Conservation (phyloP, 2,797 vertebrate genomes). For the Esox lucius region DNA sequence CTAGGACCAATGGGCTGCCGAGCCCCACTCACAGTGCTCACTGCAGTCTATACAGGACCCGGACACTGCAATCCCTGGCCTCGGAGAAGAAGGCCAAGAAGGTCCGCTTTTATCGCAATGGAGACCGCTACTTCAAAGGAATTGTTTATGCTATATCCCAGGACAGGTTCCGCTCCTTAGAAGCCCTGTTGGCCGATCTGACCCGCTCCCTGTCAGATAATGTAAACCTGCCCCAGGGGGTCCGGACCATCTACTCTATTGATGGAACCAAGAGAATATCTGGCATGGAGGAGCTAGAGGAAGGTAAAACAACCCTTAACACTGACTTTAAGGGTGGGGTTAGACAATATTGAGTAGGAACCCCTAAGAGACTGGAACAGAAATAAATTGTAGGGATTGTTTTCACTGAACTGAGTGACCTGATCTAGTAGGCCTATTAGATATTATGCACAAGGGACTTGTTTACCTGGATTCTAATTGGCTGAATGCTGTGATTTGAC, state of each 20-base stretch:
- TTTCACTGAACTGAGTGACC: neutral
- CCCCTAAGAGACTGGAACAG: neutral
- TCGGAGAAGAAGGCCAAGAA: slow-evolving; percentile 98
- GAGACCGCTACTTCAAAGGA: slow-evolving; percentile 97
- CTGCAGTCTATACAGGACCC: slow-evolving; percentile 97
- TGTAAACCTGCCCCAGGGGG: slow-evolving; percentile 95
- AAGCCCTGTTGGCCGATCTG: slow-evolving; percentile 94
- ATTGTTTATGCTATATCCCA: slow-evolving; percentile 96
- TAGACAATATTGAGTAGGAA: neutral
- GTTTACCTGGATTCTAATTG: too few relatives aligned
- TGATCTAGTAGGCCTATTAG: neutral
- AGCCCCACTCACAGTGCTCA: slow-evolving; percentile 98
- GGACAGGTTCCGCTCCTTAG: slow-evolving; percentile 91
- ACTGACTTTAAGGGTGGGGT: neutral
- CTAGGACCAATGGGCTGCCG: slow-evolving; percentile 90
- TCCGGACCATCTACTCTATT: slow-evolving; percentile 91
- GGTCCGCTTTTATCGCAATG: slow-evolving; percentile 96
- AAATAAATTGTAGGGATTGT: neutral
- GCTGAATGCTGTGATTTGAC: too few relatives aligned
- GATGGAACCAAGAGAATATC: slow-evolving; percentile 87
- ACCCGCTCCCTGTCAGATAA: slow-evolving; percentile 95
- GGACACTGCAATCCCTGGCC: slow-evolving; percentile 92
- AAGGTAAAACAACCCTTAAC: slow-evolving; percentile 78
- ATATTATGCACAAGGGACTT: too few relatives aligned
- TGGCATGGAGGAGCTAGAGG: slow-evolving; percentile 90